Conservation (phyloP, 2,888 invertebrate genomes). For the Oscheius myriophilus region DNA sequence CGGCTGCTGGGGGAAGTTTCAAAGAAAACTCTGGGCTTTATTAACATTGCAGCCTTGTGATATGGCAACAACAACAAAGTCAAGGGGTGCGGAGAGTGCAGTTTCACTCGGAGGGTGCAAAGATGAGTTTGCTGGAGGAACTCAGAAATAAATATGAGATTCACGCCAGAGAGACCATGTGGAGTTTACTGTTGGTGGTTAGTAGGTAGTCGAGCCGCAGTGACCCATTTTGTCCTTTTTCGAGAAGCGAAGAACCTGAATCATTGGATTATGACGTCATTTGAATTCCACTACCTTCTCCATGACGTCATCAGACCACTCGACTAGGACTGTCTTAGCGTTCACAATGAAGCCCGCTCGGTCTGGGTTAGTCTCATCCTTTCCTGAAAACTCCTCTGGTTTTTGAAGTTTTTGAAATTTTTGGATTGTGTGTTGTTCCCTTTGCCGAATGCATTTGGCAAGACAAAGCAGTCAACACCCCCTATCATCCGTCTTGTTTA, state of each 20-base stretch:
- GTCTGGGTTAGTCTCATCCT: slow-evolving; percentile 52
- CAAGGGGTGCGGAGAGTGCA: slow-evolving; percentile 18
- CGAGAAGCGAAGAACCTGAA: slow-evolving; percentile 55
- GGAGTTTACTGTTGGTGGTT: slow-evolving; percentile 6
- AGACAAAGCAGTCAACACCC: slow-evolving; percentile 22
- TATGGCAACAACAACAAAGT: slow-evolving; percentile 17
- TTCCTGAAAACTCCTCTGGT: slow-evolving; percentile 43
- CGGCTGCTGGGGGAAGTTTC: not conserved
- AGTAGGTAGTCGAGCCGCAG: slow-evolving; percentile 30
- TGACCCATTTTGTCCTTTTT: slow-evolving; percentile 53
- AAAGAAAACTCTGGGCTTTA: too few species aligned
- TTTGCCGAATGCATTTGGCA: slow-evolving; percentile 17
- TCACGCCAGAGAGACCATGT: slow-evolving; percentile 1
- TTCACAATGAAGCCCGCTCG: slow-evolving; percentile 57
- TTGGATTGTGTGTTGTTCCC: slow-evolving; percentile 4
- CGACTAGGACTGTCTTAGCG: slow-evolving; percentile 61
- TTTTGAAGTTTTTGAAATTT: not conserved
- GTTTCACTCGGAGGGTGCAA: slow-evolving; percentile 25
- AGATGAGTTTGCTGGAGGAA: not conserved
- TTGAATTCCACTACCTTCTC: slow-evolving; percentile 46
- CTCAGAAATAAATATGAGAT: slow-evolving; percentile 15
- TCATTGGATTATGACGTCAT: not conserved
- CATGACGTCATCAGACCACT: slow-evolving; percentile 63
- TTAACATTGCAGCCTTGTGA: slow-evolving; percentile 5
- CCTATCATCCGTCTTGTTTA: slow-evolving; percentile 30